Percentiles rank a stretch among this genome's conserved stretches.
Conservation (phyloP, 2,797 vertebrate species). For the Heterohyrax brucei region DNA sequence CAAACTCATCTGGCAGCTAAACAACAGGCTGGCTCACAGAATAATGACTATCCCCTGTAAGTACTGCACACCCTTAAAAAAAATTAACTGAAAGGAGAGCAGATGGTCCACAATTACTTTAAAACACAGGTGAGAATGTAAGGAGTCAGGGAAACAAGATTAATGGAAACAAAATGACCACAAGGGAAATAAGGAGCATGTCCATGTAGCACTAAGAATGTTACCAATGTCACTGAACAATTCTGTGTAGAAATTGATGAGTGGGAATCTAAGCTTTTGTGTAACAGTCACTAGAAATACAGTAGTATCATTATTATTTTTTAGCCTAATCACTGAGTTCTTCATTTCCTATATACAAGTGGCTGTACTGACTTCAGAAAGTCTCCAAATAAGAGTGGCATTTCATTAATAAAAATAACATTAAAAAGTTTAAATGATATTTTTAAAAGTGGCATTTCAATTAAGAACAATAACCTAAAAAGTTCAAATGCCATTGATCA, state of each 20-base stretch:
- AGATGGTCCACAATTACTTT: neutral
- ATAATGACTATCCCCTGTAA: neutral
- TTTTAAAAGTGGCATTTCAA: neutral
- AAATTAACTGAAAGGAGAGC: neutral
- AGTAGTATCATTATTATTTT: neutral
- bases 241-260: neutral
- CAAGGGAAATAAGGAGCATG: neutral
- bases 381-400: neutral
- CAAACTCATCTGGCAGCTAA: no score
- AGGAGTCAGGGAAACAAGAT: neutral
- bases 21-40: neutral
- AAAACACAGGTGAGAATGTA: neutral
- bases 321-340: neutral
- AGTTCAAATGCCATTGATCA: neutral
- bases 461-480: conserved; percentile 27
- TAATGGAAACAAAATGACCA: neutral
- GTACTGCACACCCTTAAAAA: neutral
- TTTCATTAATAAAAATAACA: neutral
- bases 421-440: neutral
- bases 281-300: neutral
- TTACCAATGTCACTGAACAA: neutral
- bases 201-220: neutral
- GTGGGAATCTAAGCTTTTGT: neutral
- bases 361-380: conserved; percentile 21
- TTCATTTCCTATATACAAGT: neutral